phyloP scores from a whole-genome alignment of 2,888 invertebrate genomes.

The Andrena bicolor region DNA sequence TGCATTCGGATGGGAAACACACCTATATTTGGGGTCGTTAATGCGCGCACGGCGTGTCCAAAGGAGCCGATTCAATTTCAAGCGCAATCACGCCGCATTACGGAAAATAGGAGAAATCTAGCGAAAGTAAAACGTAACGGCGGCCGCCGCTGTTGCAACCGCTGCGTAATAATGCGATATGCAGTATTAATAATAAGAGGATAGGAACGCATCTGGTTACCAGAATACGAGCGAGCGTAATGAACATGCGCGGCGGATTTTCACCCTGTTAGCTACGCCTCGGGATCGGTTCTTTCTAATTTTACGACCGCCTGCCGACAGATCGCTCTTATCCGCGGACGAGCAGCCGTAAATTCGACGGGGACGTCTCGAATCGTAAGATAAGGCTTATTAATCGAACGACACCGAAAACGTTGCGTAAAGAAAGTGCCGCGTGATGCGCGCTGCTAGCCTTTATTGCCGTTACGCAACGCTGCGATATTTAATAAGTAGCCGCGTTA shows the following conservation, averaged over 20 bases:
- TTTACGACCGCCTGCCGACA: slow-evolving; percentile 41
- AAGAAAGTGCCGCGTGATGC: slow-evolving; percentile 1
- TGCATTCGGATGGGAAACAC: slow-evolving; percentile 23
- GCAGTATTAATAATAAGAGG: slow-evolving; percentile 66
- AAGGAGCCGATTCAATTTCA: slow-evolving; percentile 79
- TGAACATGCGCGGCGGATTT: slow-evolving; percentile 34
- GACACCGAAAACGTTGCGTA: slow-evolving; percentile 32
- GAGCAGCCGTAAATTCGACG: slow-evolving; percentile 33
- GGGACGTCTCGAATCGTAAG: slow-evolving; percentile 10
- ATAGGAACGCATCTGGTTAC: slow-evolving; percentile 51
- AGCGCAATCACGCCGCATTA: slow-evolving; percentile 80
- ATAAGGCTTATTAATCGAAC: slow-evolving; percentile 38
- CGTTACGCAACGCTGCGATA: slow-evolving; percentile 19
- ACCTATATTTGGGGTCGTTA: slow-evolving; percentile 55
- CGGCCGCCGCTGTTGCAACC: slow-evolving; percentile 55
- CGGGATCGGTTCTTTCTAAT: slow-evolving; percentile 35
- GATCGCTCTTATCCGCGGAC: neutral
- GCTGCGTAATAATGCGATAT: slow-evolving; percentile 69
- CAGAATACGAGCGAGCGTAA: slow-evolving; percentile 21
- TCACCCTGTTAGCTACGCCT: slow-evolving; percentile 34
- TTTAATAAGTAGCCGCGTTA: slow-evolving; percentile 16
- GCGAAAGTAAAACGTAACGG: slow-evolving; percentile 80
- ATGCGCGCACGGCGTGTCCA: slow-evolving; percentile 42
- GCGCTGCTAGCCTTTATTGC: slow-evolving; percentile 6
- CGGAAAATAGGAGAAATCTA: slow-evolving; percentile 83